phyloP scores from a whole-genome alignment of 2,888 invertebrate genomes.

The Cantharis rufa region DNA sequence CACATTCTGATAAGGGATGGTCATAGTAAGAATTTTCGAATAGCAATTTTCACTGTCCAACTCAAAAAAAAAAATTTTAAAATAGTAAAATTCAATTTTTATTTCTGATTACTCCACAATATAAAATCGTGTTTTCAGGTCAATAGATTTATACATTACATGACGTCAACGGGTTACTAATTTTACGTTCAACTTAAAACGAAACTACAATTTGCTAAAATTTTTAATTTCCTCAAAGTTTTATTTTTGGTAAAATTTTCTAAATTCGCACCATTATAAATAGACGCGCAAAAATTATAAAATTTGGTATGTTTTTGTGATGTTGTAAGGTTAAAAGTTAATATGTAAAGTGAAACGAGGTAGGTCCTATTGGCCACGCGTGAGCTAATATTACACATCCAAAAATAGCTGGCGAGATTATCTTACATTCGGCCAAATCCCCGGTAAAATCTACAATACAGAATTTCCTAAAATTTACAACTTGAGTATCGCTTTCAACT shows the following conservation, averaged over 20 bases:
- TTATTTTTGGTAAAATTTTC: neutral
- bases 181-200: constrained; percentile 4
- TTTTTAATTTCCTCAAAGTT: neutral
- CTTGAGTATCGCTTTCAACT: neutral
- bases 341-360: constrained; percentile 18
- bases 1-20: too few species aligned
- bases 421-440: constrained; percentile 32
- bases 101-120: neutral
- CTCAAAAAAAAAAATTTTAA: neutral
- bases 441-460: constrained; percentile 13
- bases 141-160: constrained; percentile 12
- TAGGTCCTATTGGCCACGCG: constrained; percentile 32
- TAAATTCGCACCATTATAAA: neutral
- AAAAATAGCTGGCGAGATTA: constrained; percentile 32
- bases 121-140: constrained; percentile 13
- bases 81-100: neutral
- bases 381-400: constrained; percentile 33
- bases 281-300: neutral
- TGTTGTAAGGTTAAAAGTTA: constrained; percentile 16
- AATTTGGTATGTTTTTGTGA: neutral
- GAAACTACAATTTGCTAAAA: neutral
- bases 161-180: constrained; percentile 13
- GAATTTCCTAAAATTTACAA: constrained; percentile 13
- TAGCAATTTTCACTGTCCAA: neutral
- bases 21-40: too few species aligned